Base-by-base conservation (phyloP, 2,797 vertebrate genomes). In the Chiloscyllium punctatum region DNA sequence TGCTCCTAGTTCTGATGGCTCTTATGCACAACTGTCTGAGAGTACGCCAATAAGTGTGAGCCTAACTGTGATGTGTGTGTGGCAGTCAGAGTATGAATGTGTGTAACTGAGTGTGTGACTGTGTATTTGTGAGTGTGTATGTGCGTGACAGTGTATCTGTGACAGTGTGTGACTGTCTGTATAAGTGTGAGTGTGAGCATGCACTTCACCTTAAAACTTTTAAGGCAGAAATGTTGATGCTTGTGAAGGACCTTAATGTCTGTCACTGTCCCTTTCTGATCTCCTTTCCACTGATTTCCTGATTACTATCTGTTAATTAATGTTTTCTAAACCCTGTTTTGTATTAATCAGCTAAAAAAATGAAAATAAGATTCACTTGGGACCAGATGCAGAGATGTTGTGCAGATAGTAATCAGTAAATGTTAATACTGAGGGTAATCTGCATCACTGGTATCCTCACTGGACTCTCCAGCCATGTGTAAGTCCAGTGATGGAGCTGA, bases 261-360 rank as follows among this genome's bases (percentile, higher is more conserved):
- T 84, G 82, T 48, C 82, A 84, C 6, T 21, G 37, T 18, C n/a
- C 79, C 3, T 37, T 8, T 21, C 21, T 84, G 18, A 25, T 37
- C 37, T 23, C 82, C 82, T 23, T 48, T 37, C 21, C 48, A 48
- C 48, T 6, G 82, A 84, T 25, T 42, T 84, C 21, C 82, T 84
- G 82, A 84, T 84, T 48, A 84, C 82, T 48, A 84, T 84, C 82
- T 84, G 82, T 48, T 84, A 84, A 84, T 84, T 84, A 84, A 84
- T 84, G 37, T 48, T 84, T 84, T 84, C 82, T 48, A 48, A 84
- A 23, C 21, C 37, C 42, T 48, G 82, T 48, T 84, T 84, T 84
- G 42, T 84, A 84, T 84, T 84, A 84, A 84, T 48, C 82, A 84
- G 42, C 82, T 84, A 84, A 84, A 48, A 84, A 42, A 84, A 84